A percentile compares a stretch with the other conserved stretches of the same genome.
Conservation (phyloP, 2,888 invertebrate genomes). For the Lepidocyrtoides sp. region DNA sequence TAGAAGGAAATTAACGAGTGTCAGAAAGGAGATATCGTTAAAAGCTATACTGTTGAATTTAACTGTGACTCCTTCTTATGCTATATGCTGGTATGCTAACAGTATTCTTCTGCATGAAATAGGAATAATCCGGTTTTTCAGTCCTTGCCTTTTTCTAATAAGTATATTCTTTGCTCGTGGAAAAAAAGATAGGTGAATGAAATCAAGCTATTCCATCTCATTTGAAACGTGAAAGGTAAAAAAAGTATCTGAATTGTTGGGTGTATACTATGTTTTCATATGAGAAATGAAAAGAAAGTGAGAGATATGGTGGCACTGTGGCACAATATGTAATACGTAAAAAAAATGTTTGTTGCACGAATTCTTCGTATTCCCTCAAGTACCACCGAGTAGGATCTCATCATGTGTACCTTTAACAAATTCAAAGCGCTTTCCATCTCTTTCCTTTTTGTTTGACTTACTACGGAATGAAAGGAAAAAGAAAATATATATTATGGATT, state of each 20-base stretch:
- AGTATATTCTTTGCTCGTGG: no score
- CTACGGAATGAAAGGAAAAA: not conserved
- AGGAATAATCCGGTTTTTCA: no score
- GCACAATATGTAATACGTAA: no score
- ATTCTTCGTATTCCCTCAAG: not conserved
- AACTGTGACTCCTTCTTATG: not conserved
- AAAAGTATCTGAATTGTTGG: not conserved
- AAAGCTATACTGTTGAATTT: not conserved
- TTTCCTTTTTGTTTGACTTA: not conserved
- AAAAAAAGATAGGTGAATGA: no score
- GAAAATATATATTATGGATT: not conserved
- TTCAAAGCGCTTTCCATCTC: not conserved
- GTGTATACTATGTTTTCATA: not conserved
- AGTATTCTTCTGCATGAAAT: not conserved
- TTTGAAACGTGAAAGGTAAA: conserved; percentile 34
- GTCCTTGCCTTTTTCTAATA: no score
- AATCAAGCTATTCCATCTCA: not conserved
- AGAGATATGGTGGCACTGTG: not conserved
- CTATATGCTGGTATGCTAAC: not conserved
- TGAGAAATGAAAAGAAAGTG: not conserved
- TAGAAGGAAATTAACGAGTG: conserved; percentile 75
- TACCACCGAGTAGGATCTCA: not conserved
- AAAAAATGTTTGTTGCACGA: not conserved
- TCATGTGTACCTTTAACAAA: not conserved
- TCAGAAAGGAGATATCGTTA: conserved; percentile 67